Evolutionary conservation across 2,888 invertebrate species (phyloP).

Genomic region (Callinectes sapidus): DNA sequence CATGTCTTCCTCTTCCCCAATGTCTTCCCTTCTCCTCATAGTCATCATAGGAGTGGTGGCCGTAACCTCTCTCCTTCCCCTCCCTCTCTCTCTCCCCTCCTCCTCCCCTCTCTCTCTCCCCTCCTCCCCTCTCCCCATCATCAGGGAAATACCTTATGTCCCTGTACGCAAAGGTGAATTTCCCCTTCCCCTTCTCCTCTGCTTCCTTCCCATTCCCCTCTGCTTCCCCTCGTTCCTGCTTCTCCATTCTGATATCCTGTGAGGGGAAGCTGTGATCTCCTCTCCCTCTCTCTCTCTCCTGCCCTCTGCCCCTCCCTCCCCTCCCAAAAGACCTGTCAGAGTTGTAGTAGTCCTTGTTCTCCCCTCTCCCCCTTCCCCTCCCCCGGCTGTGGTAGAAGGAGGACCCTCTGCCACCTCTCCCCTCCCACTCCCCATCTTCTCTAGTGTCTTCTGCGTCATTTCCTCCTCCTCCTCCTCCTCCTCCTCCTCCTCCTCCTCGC

Average conservation of each 20-base stretch:
- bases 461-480: constrained; percentile 45
- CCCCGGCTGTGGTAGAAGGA: neutral
- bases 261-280: neutral
- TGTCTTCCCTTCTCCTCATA: constrained; percentile 22
- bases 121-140: constrained; percentile 24
- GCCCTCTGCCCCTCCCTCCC: constrained; percentile 1
- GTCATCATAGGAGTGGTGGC: neutral
- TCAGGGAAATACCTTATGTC: constrained; percentile 56
- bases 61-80: constrained; percentile 32
- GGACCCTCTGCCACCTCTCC: neutral
- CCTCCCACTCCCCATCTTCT: constrained; percentile 30
- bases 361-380: neutral
- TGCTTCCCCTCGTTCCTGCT: neutral
- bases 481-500: neutral
- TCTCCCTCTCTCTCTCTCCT: neutral
- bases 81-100: neutral
- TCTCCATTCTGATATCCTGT: constrained; percentile 15
- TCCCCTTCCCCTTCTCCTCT: constrained; percentile 20
- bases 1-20: constrained; percentile 32
- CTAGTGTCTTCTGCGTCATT: constrained; percentile 5
- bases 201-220: constrained; percentile 28
- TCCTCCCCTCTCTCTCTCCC: constrained; percentile 16
- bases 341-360: neutral
- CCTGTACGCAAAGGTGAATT: constrained; percentile 43
- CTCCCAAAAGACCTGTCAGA: constrained; percentile 18